These are phyloP conservation scores for Zootermopsis nevadensis DNA, from an alignment of 2,888 invertebrate species.

Conservation along the genomic window DNA sequence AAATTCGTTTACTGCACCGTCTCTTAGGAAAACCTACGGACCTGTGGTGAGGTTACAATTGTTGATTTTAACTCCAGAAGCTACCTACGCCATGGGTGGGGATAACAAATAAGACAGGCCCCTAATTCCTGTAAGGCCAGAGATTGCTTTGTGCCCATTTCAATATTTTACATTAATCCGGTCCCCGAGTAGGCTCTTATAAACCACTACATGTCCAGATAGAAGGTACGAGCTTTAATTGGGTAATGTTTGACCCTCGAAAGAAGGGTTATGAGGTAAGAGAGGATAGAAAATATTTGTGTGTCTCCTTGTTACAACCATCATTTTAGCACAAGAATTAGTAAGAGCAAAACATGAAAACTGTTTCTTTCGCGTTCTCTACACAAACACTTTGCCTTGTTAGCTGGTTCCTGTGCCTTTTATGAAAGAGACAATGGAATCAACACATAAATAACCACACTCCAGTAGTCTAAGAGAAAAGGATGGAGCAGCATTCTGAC, in stretches of 20 bases:
- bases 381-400: constrained; percentile 44
- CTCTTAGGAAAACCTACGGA: constrained; percentile 19
- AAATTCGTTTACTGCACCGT: constrained; percentile 1
- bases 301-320: background rate
- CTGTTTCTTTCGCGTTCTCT: background rate
- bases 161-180: constrained; percentile 24
- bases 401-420: constrained; percentile 33
- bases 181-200: background rate
- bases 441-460: constrained; percentile 52
- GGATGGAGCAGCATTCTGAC: constrained; percentile 21
- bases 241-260: constrained; percentile 12
- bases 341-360: background rate
- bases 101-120: constrained; percentile 1
- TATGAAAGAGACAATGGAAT: constrained; percentile 39
- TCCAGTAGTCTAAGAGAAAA: constrained; percentile 28
- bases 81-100: background rate
- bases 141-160: constrained; percentile 1
- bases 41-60: background rate
- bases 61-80: background rate
- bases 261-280: background rate
- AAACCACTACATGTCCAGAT: constrained; percentile 6
- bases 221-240: constrained; percentile 9
- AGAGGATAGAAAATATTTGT: background rate
- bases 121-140: background rate
- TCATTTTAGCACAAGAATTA: constrained; percentile 13